A percentile compares a stretch with the other conserved stretches of the same genome.
These are phyloP conservation scores for Pogonognathellus flavescens DNA, from an alignment of 1,140 invertebrate genomes.

Conservation along the genomic window DNA sequence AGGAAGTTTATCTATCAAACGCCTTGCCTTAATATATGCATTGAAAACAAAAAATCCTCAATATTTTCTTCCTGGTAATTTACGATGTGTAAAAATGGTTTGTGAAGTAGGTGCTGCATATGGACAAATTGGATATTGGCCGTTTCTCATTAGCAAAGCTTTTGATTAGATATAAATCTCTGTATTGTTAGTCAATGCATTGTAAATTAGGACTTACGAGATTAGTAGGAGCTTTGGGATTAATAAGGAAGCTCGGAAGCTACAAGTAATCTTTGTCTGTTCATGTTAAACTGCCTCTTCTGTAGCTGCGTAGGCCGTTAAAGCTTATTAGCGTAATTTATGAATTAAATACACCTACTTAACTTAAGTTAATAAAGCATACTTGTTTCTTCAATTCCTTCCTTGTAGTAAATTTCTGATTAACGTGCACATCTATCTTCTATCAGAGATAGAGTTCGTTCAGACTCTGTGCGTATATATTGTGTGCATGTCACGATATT, in stretches of 20 bases:
- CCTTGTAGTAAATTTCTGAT: background rate
- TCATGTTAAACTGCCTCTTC: background rate
- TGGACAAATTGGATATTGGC: background rate
- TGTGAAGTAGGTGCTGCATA: too few relatives aligned
- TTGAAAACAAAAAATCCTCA: too few relatives aligned
- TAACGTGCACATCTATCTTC: background rate
- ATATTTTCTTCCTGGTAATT: background rate
- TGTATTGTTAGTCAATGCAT: background rate
- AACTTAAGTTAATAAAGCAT: background rate
- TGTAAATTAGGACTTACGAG: background rate
- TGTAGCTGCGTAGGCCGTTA: background rate
- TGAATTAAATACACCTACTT: background rate
- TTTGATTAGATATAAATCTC: background rate
- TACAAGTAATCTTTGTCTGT: too few relatives aligned
- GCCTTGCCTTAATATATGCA: too few relatives aligned
- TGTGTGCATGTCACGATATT: background rate
- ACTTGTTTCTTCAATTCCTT: background rate
- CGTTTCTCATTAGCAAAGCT: constrained; percentile 19
- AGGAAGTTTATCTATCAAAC: too few relatives aligned
- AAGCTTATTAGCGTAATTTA: constrained; percentile 23
- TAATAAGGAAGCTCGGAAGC: background rate
- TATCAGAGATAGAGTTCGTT: too few relatives aligned
- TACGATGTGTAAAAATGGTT: background rate
- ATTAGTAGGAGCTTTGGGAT: background rate
- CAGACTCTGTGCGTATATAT: too few relatives aligned